Conservation (phyloP, 92 coral and sea anemone species). For the Pocillopora meandrina region DNA sequence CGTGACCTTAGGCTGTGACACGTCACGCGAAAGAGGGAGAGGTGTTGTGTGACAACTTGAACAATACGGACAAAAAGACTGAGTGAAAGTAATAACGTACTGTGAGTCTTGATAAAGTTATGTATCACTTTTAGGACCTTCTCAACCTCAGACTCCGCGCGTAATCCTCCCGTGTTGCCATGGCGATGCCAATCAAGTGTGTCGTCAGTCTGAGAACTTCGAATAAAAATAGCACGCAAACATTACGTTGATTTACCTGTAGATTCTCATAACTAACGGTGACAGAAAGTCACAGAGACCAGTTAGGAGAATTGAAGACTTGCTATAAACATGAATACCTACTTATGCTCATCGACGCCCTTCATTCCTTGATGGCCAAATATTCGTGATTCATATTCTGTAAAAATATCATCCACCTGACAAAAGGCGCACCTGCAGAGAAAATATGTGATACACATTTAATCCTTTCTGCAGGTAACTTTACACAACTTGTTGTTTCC, state of each 20-base stretch:
- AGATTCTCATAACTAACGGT: background rate
- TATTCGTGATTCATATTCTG: constrained; percentile 88
- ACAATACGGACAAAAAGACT: background rate
- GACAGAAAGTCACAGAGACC: background rate
- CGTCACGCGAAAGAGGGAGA: too few relatives aligned
- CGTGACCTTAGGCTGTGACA: too few relatives aligned
- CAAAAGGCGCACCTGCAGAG: constrained; percentile 80
- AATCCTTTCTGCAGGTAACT: too few relatives aligned
- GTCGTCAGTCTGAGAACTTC: constrained; percentile 45
- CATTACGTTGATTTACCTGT: background rate
- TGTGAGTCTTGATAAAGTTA: constrained; percentile 65
- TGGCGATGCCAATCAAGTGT: constrained; percentile 74
- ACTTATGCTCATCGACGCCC: constrained; percentile 70
- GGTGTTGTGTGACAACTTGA: background rate
- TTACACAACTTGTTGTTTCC: too few relatives aligned
- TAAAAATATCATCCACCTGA: constrained; percentile 78
- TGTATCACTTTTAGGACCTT: constrained; percentile 75
- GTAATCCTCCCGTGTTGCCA: constrained; percentile 91
- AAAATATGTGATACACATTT: background rate
- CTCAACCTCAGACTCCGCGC: constrained; percentile 92
- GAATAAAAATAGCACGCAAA: background rate
- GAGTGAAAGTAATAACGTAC: constrained; percentile 37
- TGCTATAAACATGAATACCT: background rate
- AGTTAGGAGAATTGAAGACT: background rate
- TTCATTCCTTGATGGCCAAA: constrained; percentile 98